Percentiles rank a stretch among this genome's conserved stretches.
Conservation (phyloP, 37 sponge, comb jelly and placozoan species). For the Petrosia ficiformis region DNA sequence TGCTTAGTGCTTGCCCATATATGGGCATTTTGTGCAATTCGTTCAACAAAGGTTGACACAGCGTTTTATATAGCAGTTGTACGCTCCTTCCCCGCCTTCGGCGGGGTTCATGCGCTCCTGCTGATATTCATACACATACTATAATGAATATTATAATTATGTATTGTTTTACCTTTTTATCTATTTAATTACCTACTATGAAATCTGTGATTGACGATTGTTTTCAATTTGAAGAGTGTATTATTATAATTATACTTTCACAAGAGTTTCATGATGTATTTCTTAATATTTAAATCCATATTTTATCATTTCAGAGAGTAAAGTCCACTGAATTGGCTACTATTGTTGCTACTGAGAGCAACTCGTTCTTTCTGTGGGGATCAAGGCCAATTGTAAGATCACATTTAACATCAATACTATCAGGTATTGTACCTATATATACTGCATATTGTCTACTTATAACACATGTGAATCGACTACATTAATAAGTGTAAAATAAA, state of each 20-base stretch:
- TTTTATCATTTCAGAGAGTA: slow-evolving; percentile 45
- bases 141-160: neutral
- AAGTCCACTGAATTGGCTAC: slow-evolving; percentile 78
- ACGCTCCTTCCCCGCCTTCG: no score
- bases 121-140: no score
- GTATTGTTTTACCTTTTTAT: neutral
- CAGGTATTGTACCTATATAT: neutral
- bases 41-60: no score
- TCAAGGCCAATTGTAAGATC: slow-evolving; percentile 63
- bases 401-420: slow-evolving; percentile 29
- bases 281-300: neutral
- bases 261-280: no score
- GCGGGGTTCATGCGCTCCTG: no score
- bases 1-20: no score
- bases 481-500: no score
- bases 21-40: no score
- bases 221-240: neutral
- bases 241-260: neutral
- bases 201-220: neutral
- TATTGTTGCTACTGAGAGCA: slow-evolving; percentile 72
- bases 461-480: no score
- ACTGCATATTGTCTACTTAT: no score
- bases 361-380: slow-evolving; percentile 80
- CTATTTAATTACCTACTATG: no score
- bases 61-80: no score